Base-by-base conservation (phyloP, 92 coral and sea anemone species). In the Virgularia gustaviana region DNA sequence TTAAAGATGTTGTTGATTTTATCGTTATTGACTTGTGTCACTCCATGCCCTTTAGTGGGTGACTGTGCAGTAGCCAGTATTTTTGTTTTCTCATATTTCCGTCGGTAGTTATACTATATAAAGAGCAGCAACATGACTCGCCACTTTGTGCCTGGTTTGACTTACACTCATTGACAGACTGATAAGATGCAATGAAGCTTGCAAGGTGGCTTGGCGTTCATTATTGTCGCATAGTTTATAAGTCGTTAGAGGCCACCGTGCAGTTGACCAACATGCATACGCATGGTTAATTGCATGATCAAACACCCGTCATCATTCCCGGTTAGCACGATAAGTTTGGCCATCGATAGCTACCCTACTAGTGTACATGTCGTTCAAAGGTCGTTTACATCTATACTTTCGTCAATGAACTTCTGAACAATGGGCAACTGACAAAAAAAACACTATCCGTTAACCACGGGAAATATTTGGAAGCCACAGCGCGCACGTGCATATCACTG, bases 161-260 rank as follows among this genome's bases (percentile, higher is more conserved):
- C n/a, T n/a, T n/a, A n/a, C n/a, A n/a, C n/a, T n/a, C n/a, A n/a
- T 49, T 38, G 30, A 49, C 35, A 42, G 61, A 31, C 45, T 54
- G 61, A 66, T 66, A 66, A 38, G 47, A 24, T 12, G 58, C 12
- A 39, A 25, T 30, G 49, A 45, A 49, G 19, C 32, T 43, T 33
- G 29, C 18, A 49, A 49, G 61, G 22, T 49, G 19, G 44, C 3
- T 30, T 45, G 51, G 51, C 41, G 61, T 22, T 54, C 30, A 38
- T 36, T 19, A 12, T 43, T 36, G 18, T 60, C 16, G 43, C 73
- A 57, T 57, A 66, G 28, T 66, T 44, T 42, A 49, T 31, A 24
- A 30, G 24, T 53, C 16, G 9, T 34, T 68, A 43, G 16, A 0
- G 75, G 75, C 75, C 75, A 68, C 75, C 75, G 61, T 44, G 33